These are phyloP conservation scores for Camptogramma bilineatum DNA, from an alignment of 2,888 invertebrate genomes.

Conservation along the genomic window DNA sequence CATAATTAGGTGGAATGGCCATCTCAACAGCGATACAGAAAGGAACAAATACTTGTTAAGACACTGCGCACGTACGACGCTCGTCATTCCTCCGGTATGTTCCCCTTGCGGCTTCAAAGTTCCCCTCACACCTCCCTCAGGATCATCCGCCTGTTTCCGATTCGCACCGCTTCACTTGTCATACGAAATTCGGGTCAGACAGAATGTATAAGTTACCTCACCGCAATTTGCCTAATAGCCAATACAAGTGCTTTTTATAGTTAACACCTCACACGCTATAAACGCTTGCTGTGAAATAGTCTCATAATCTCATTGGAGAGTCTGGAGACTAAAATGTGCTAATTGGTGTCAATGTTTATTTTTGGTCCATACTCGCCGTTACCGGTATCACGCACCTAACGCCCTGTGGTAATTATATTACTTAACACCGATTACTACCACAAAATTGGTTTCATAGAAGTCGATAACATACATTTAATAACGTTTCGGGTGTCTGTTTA, in stretches of 20 bases:
- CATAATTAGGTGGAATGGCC: constrained; percentile 27
- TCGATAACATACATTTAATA: constrained; percentile 29
- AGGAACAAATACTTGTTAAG: constrained; percentile 44
- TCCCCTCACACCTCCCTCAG: constrained; percentile 60
- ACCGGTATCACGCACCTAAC: constrained; percentile 52
- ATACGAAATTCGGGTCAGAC: constrained; percentile 76
- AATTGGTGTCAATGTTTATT: constrained; percentile 72
- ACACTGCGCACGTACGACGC: constrained; percentile 42
- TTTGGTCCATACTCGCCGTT: constrained; percentile 55
- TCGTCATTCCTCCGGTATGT: constrained; percentile 48
- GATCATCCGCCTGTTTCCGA: constrained; percentile 70
- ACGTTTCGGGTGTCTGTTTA: constrained; percentile 33
- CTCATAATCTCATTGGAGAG: no score
- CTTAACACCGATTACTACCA: constrained; percentile 53
- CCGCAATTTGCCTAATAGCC: constrained; percentile 65
- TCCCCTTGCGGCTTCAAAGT: constrained; percentile 65
- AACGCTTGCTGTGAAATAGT: constrained; percentile 51
- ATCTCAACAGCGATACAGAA: constrained; percentile 25
- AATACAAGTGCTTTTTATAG: constrained; percentile 52
- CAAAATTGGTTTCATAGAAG: constrained; percentile 45
- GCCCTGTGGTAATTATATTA: constrained; percentile 56
- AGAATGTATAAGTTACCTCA: constrained; percentile 70
- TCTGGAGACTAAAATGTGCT: constrained; percentile 56
- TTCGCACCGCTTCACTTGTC: constrained; percentile 64
- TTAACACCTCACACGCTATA: constrained; percentile 46